These are phyloP conservation scores for Danaus chrysippus DNA, from an alignment of 2,888 invertebrate genomes.

Conservation along the genomic window DNA sequence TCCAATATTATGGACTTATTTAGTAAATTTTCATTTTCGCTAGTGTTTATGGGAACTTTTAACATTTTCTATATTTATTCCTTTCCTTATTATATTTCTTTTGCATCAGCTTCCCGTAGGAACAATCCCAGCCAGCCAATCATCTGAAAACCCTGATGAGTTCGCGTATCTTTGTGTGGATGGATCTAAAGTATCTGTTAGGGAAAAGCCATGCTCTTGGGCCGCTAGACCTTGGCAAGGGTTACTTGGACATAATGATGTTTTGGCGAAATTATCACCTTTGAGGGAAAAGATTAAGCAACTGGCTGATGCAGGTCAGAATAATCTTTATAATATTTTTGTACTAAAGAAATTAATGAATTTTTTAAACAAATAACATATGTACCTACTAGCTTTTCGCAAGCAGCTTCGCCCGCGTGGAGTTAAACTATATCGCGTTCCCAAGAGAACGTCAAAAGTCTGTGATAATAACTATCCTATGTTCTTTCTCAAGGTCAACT, in stretches of 20 bases:
- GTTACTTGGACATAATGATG: slow-evolving; percentile 83
- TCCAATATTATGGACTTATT: no score
- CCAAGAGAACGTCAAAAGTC: not conserved
- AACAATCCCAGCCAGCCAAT: slow-evolving; percentile 73
- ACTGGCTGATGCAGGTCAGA: slow-evolving; percentile 66
- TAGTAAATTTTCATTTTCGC: no score
- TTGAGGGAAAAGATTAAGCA: slow-evolving; percentile 78
- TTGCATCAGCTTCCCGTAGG: slow-evolving; percentile 79
- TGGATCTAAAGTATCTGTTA: slow-evolving; percentile 84
- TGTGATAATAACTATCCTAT: no score
- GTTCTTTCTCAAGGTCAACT: no score
- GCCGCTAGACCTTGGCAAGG: slow-evolving; percentile 93
- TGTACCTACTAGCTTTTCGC: no score
- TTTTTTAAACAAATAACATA: not conserved
- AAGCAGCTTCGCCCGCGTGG: no score
- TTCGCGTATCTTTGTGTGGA: slow-evolving; percentile 90
- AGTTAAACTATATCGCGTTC: no score
- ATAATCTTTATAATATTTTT: no score
- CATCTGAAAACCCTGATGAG: slow-evolving; percentile 81
- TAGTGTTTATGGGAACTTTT: no score
- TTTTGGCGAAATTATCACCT: slow-evolving; percentile 73
- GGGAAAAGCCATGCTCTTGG: slow-evolving; percentile 85
- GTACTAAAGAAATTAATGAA: not conserved
- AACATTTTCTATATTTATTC: no score
- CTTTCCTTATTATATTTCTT: not conserved